Conservation (phyloP, 1,140 invertebrate genomes). For the Pectinophora gossypiella region DNA sequence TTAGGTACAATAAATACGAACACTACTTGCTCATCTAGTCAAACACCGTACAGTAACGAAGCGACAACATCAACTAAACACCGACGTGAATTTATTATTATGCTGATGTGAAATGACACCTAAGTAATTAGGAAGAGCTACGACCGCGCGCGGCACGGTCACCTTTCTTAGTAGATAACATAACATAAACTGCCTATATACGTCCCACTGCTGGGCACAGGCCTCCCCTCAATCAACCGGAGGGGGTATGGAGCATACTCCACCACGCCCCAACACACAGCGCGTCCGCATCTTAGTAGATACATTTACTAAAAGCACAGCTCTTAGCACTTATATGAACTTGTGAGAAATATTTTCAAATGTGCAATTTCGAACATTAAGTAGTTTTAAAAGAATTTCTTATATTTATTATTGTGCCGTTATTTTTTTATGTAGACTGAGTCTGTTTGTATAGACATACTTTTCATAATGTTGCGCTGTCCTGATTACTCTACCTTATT, state of each 20-base stretch:
- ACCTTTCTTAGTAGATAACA: constrained; percentile 11
- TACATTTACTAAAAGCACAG: constrained; percentile 40
- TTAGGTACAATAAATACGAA: constrained; percentile 32
- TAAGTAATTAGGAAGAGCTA: constrained; percentile 15
- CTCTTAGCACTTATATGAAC: constrained; percentile 23
- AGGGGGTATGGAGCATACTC: too few relatives aligned
- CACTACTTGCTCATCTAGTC: constrained; percentile 49
- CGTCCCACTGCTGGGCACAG: too few relatives aligned
- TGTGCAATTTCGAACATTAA: constrained; percentile 17
- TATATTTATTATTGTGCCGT: constrained; percentile 5
- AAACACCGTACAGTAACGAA: constrained; percentile 50
- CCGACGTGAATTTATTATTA: constrained; percentile 34
- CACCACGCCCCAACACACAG: too few relatives aligned
- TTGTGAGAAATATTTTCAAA: constrained; percentile 23
- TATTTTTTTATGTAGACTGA: neutral
- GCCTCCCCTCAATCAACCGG: too few relatives aligned
- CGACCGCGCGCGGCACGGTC: constrained; percentile 1
- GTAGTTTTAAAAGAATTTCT: constrained; percentile 1
- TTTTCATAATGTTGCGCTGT: neutral
- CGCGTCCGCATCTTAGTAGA: too few relatives aligned
- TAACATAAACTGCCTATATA: too few relatives aligned
- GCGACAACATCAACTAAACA: constrained; percentile 69
- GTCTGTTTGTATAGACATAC: neutral
- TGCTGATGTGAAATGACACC: constrained; percentile 25
- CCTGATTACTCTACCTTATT: neutral